Evolutionary conservation across 2,113 vertebrate genomes (phyloP), one percentile per base, ranked within the genome.

Genomic region (Percopsis transmontana): DNA sequence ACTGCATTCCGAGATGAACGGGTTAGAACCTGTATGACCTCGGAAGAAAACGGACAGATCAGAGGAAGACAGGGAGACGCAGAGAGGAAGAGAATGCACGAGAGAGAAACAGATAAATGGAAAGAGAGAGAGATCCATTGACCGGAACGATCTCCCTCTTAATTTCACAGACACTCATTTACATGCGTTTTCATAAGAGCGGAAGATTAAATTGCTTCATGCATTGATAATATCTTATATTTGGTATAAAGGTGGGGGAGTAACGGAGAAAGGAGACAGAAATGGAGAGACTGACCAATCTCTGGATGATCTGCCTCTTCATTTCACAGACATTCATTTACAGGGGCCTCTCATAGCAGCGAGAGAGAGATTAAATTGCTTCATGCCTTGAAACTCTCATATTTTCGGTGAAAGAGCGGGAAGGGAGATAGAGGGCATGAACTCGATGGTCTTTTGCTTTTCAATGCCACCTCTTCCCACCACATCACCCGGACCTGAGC

Each of bases 141-240:
- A 86, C 79, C 80, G 77, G 40, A 74, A 72, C 52, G 24, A 84
- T 85, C 79, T 79, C 66, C 74, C 70, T 73, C 88, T 85, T 88
- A 87, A 88, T 89, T 89, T 89, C 82, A 70, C 76, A 87, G 70
- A 85, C 74, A 80, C 81, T 87, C 84, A 85, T 90, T 90, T 84
- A 84, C 76, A 79, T 80, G 83, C 78, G 65, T 89, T 88, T 90
- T 83, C 84, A 89, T 82, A 66, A 70, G 84, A 83, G 85, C 77
- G 66, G 62, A 73, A 83, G 85, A 90, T 88, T 88, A 91, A 85
- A 89, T 88, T 81, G 83, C 79, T 85, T 88, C 85, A 89, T 87
- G 87, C 87, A 90, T 89, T 89, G 88, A 90, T 89, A 85, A 87
- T 87, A 86, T 83, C 77, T 77, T 83, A 87, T 79, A 86, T 88